phyloP scores from a whole-genome alignment of 1,140 invertebrate species.

The Diabrotica virgifera region DNA sequence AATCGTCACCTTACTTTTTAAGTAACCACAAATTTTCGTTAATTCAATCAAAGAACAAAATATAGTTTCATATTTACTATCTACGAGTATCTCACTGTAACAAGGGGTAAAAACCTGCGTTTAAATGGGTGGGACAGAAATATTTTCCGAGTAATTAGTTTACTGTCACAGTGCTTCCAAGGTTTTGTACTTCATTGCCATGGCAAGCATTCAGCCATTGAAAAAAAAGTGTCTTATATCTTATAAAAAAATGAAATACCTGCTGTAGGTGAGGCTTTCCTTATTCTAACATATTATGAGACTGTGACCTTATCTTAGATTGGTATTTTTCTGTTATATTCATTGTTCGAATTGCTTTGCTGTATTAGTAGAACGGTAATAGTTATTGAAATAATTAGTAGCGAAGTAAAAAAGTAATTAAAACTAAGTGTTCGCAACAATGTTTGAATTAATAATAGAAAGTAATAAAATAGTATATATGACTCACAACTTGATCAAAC shows the following conservation, averaged over 20 bases:
- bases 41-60: no score
- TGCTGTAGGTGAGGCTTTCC: slow-evolving; percentile 40
- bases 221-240: slow-evolving; percentile 29
- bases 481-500: no score
- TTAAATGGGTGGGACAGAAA: slow-evolving; percentile 13
- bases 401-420: no score
- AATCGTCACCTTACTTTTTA: no score
- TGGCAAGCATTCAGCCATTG: slow-evolving; percentile 36
- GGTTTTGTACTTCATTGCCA: slow-evolving; percentile 37
- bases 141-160: slow-evolving; percentile 9
- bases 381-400: no score
- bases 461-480: no score
- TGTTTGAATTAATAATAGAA: no score
- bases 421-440: no score
- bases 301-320: slow-evolving; percentile 34
- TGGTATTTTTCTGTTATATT: slow-evolving; percentile 9
- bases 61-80: no score
- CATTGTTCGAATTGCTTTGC: no score
- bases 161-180: slow-evolving; percentile 27
- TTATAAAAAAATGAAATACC: slow-evolving; percentile 34
- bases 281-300: slow-evolving; percentile 32
- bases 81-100: neutral
- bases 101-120: slow-evolving; percentile 8
- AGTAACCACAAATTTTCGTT: no score
- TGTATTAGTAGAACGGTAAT: no score